phyloP scores from a whole-genome alignment of 2,888 invertebrate genomes.

The Drosophila eohydei region DNA sequence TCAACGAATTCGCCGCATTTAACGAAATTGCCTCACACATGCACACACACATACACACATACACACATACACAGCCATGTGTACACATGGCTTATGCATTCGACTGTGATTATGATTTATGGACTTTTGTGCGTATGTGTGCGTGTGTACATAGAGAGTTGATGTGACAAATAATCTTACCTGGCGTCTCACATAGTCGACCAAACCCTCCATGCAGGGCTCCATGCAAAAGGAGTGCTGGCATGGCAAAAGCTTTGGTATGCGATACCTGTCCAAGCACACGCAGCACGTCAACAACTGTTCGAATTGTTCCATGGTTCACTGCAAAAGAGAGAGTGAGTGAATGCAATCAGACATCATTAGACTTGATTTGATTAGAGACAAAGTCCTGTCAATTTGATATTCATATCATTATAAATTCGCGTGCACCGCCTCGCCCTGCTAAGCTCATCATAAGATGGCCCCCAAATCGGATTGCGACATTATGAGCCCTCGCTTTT shows the following conservation, averaged over 20 bases:
- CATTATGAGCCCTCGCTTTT: constrained; percentile 63
- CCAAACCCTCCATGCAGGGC: constrained; percentile 98
- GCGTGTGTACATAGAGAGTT: not conserved
- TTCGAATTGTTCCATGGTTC: constrained; percentile 96
- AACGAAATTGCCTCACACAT: constrained; percentile 54
- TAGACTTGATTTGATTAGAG: constrained; percentile 74
- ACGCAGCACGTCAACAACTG: constrained; percentile 99
- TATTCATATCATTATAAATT: constrained; percentile 82
- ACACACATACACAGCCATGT: not conserved
- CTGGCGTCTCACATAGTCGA: constrained; percentile 97
- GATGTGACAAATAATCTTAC: constrained; percentile 85
- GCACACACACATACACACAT: constrained; percentile 20
- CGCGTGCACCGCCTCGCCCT: constrained; percentile 37
- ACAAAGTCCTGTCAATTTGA: constrained; percentile 77
- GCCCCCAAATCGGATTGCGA: constrained; percentile 69
- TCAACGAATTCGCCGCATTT: constrained; percentile 62
- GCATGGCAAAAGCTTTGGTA: constrained; percentile 99
- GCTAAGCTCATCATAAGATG: constrained; percentile 73
- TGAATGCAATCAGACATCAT: constrained; percentile 62
- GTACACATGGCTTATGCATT: constrained; percentile 49
- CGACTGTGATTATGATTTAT: constrained; percentile 56
- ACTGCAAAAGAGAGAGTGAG: constrained; percentile 64
- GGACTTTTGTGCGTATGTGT: constrained; percentile 9
- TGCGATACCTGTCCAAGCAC: constrained; percentile 97
- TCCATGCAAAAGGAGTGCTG: constrained; percentile 99